These are phyloP conservation scores for Melieria picta DNA, from an alignment of 2,888 invertebrate species.

Conservation along the genomic window DNA sequence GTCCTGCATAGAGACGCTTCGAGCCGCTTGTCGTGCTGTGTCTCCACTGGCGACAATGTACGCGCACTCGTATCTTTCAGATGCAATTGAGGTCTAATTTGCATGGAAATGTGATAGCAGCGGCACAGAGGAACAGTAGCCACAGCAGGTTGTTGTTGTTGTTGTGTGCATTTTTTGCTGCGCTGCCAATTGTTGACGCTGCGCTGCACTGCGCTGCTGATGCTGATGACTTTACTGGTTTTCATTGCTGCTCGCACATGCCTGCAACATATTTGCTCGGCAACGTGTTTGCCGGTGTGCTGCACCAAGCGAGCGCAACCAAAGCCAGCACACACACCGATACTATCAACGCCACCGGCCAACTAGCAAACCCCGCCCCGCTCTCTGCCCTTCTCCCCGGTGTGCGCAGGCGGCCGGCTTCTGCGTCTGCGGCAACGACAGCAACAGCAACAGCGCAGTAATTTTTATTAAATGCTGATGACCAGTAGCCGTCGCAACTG, in stretches of 20 bases:
- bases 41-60: neutral
- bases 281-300: neutral
- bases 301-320: too few species aligned
- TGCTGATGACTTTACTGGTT: neutral
- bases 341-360: too few species aligned
- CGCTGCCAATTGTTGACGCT: too few species aligned
- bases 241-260: neutral
- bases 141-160: neutral
- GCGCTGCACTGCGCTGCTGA: neutral
- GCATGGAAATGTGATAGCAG: slow-evolving; percentile 57
- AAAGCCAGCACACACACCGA: too few species aligned
- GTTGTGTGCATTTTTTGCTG: too few species aligned
- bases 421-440: slow-evolving; percentile 2
- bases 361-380: too few species aligned
- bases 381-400: neutral
- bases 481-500: slow-evolving; percentile 61
- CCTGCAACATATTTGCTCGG: neutral
- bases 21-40: too few species aligned
- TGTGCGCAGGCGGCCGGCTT: slow-evolving; percentile 3
- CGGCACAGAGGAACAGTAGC: slow-evolving; percentile 20
- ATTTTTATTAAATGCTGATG: slow-evolving; percentile 46
- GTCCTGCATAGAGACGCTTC: too few species aligned
- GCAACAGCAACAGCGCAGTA: neutral
- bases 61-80: slow-evolving; percentile 2
- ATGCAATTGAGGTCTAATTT: slow-evolving; percentile 48